Percentiles rank a stretch among this genome's conserved stretches.
phyloP scores from a whole-genome alignment of 2,888 invertebrate species.

The Metallyticus violacea region DNA sequence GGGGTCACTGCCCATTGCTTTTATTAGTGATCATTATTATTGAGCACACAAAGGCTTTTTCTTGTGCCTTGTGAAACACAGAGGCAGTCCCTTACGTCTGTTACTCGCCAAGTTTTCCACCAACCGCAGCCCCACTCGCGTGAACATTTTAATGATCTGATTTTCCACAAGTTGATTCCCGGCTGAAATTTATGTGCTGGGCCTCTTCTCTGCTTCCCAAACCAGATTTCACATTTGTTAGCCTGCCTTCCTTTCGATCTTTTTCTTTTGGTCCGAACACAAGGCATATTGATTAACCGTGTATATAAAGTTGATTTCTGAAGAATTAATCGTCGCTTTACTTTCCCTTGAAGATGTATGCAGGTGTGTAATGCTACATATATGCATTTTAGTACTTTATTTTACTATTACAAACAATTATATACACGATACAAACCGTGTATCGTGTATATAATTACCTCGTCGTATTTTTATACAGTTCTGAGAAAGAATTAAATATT shows the following conservation, averaged over 20 bases:
- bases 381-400: too few species aligned
- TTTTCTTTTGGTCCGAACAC: too few species aligned
- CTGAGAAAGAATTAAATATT: too few species aligned
- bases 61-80: not conserved
- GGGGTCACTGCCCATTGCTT: not conserved
- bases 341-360: too few species aligned
- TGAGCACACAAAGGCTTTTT: not conserved
- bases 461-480: too few species aligned
- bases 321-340: too few species aligned
- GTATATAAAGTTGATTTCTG: too few species aligned
- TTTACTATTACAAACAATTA: too few species aligned
- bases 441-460: too few species aligned
- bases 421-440: too few species aligned
- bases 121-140: not conserved
- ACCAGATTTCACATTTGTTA: not conserved
- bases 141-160: not conserved
- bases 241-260: not conserved
- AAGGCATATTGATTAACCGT: too few species aligned
- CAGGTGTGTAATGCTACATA: too few species aligned
- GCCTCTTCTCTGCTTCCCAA: not conserved
- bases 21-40: not conserved
- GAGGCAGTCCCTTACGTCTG: not conserved
- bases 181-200: not conserved
- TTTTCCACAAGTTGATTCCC: not conserved
- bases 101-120: not conserved